Conservation (phyloP, 2,113 vertebrate genomes). For the Dicentrarchus labrax region DNA sequence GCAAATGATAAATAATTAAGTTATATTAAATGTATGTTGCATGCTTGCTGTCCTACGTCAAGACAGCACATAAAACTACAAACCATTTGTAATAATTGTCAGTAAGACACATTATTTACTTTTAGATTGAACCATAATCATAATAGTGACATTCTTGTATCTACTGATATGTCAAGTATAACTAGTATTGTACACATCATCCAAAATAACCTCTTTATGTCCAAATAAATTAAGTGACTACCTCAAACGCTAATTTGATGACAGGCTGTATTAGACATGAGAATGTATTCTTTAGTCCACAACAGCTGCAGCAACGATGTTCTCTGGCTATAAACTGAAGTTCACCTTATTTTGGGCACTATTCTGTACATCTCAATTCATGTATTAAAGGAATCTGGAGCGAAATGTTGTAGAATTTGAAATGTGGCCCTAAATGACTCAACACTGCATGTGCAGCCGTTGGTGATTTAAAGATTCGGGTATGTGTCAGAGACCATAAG, state of each 20-base stretch:
- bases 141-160: too few relatives aligned
- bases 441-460: neutral
- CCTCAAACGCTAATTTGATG: neutral
- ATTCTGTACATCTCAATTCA: neutral
- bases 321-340: neutral
- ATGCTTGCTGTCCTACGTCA: neutral
- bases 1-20: neutral
- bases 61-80: neutral
- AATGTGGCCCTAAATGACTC: neutral
- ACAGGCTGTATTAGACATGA: neutral
- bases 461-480: neutral
- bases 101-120: too few relatives aligned
- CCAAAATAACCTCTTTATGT: neutral
- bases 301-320: neutral
- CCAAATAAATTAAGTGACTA: neutral
- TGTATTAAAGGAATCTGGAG: neutral
- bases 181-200: too few relatives aligned
- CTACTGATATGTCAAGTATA: too few relatives aligned
- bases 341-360: neutral
- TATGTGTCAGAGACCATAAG: neutral
- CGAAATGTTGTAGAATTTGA: neutral
- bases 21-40: neutral
- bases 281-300: neutral
- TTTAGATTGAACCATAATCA: too few relatives aligned
- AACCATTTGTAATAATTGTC: neutral